Base-by-base conservation (phyloP, 2,888 invertebrate species). In the Plusia festucae region DNA sequence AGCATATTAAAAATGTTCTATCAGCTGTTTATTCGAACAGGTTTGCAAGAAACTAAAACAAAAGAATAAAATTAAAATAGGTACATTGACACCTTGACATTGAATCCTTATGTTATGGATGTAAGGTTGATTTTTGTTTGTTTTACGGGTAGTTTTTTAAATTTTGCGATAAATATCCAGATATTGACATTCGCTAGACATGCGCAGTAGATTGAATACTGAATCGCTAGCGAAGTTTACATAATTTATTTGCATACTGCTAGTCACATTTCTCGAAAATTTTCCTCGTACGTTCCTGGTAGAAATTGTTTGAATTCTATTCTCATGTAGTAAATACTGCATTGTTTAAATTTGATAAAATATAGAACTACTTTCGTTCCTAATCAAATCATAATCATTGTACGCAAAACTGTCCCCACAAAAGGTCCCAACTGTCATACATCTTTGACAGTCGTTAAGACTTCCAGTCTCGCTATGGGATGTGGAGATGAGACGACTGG, bases 1-100 rank as follows among this genome's bases (percentile, higher is more conserved):
- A 46, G 58, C 4, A 16, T 15, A 30, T 24, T 49, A 56, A 49
- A 66, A 75, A 66, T 57, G 4, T 40, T 15, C 34, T 20, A 62
- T 53, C 66, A 57, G 66, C 66, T 59, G 61, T 70, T 74, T 20
- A 24, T 40, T 49, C 65, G 27, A 70, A 76, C 76, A 53, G 53
- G 70, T 71, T 65, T 60, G 60, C 70, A 75, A 56, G 51, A n/a
- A 44, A 24, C 53, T 15, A 57, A 71, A 66, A 73, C 70, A 76
- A 59, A 75, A 20, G 57, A 72, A 22, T 44, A 15, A 40, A 60
- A 16, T 7, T 11, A 16, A 13, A 13, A 27, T 32, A 27, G 5
- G 13, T 20, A 15, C 18, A n/a, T n/a, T 40, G 5, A 40, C 40
- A 40, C 40, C n/a, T 6, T n/a, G 15, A 34, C 5, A 40, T 40